phyloP scores from a whole-genome alignment of 1,140 invertebrate species.

The Tetramorium alpestre region DNA sequence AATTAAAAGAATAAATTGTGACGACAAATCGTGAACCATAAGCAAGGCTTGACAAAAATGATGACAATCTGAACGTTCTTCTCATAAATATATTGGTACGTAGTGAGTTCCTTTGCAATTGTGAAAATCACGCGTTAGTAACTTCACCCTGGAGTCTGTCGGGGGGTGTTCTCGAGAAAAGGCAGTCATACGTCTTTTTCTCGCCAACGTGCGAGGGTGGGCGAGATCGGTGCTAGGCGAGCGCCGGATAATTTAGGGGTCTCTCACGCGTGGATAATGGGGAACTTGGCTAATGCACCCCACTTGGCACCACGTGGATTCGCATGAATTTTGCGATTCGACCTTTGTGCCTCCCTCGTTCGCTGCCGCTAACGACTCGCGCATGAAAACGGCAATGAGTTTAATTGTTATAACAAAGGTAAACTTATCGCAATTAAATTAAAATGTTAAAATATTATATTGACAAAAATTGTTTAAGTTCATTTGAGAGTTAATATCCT shows the following conservation, averaged over 20 bases:
- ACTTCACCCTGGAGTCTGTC: constrained; percentile 30
- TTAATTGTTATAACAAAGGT: constrained; percentile 1
- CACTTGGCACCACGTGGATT: constrained; percentile 81
- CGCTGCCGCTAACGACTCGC: constrained; percentile 1
- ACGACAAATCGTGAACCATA: background rate
- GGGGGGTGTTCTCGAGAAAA: constrained; percentile 66
- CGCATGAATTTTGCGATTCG: constrained; percentile 73
- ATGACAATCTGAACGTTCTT: background rate
- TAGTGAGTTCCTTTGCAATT: constrained; percentile 35
- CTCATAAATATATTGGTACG: background rate
- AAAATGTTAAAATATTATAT: background rate
- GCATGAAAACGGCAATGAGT: constrained; percentile 14
- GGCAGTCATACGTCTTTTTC: constrained; percentile 83
- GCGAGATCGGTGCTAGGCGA: constrained; percentile 76
- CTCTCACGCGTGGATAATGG: constrained; percentile 85
- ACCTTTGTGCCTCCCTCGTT: constrained; percentile 45
- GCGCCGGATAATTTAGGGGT: constrained; percentile 84
- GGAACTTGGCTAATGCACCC: constrained; percentile 84
- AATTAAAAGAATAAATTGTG: background rate
- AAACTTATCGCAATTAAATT: background rate
- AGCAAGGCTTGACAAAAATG: background rate
- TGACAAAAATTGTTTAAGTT: background rate
- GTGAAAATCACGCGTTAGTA: constrained; percentile 61
- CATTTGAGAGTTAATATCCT: background rate
- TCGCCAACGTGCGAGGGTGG: constrained; percentile 79